phyloP scores from a whole-genome alignment of 2,113 vertebrate genomes.

The Rynchops niger region DNA sequence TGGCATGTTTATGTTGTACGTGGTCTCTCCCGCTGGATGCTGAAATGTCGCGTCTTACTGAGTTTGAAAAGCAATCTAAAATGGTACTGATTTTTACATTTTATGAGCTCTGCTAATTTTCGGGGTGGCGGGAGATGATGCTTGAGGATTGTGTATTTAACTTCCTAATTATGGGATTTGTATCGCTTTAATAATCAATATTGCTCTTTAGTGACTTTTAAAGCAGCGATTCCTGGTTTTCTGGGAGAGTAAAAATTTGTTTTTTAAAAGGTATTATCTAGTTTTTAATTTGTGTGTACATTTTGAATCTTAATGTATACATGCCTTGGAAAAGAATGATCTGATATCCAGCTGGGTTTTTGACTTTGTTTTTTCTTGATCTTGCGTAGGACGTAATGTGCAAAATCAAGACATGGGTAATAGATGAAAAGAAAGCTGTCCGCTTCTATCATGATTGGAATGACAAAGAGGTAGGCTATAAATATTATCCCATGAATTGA shows the following conservation, averaged over 20 bases:
- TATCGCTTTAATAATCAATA: not conserved
- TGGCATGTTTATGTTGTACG: slow-evolving; percentile 71
- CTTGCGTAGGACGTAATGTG: slow-evolving; percentile 91
- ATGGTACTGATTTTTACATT: slow-evolving; percentile 41
- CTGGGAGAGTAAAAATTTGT: not conserved
- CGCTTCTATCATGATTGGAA: slow-evolving; percentile 91
- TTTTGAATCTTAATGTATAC: slow-evolving; percentile 78
- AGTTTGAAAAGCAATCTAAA: slow-evolving; percentile 60
- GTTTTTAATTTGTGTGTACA: slow-evolving; percentile 68
- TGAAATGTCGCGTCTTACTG: slow-evolving; percentile 55
- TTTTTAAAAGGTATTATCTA: slow-evolving; percentile 66
- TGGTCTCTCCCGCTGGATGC: slow-evolving; percentile 77
- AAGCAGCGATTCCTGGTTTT: slow-evolving; percentile 28
- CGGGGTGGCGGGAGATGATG: not conserved
- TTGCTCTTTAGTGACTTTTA: slow-evolving; percentile 28
- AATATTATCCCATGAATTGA: not conserved
- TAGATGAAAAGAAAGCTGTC: slow-evolving; percentile 93
- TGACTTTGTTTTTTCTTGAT: slow-evolving; percentile 87
- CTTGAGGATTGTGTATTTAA: slow-evolving; percentile 22
- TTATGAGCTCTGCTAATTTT: slow-evolving; percentile 43
- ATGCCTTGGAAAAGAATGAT: slow-evolving; percentile 81
- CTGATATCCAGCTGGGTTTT: slow-evolving; percentile 79
- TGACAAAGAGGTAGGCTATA: slow-evolving; percentile 90
- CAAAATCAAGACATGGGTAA: slow-evolving; percentile 95
- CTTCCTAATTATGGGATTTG: not conserved